Evolutionary conservation across 1,140 invertebrate species (phyloP).

Genomic region (Daktulosphaira vitifoliae): DNA sequence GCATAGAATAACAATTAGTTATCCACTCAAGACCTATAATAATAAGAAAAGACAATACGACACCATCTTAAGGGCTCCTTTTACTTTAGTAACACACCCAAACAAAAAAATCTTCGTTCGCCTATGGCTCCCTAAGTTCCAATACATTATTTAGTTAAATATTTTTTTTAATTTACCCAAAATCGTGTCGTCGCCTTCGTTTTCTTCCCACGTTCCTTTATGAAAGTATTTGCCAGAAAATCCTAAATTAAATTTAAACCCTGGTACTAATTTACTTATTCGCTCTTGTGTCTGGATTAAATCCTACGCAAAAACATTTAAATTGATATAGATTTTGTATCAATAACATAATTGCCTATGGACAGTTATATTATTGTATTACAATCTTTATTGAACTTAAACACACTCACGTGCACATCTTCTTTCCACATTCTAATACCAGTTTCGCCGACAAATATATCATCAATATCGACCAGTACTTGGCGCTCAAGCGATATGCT

Average conservation of each 20-base stretch:
- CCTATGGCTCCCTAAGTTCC: too few species aligned
- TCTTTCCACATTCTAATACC: conserved; percentile 54
- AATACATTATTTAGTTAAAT: too few species aligned
- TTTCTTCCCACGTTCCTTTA: conserved; percentile 83
- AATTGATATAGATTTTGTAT: too few species aligned
- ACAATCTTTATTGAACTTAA: too few species aligned
- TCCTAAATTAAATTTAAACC: conserved; percentile 89
- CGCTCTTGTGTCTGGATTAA: conserved; percentile 75
- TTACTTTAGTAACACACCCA: background rate
- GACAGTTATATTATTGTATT: too few species aligned
- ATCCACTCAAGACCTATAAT: too few species aligned
- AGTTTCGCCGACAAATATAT: conserved; percentile 94
- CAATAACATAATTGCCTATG: too few species aligned
- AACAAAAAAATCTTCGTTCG: too few species aligned
- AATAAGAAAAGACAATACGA: too few species aligned
- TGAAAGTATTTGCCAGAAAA: conserved; percentile 97
- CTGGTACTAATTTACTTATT: conserved; percentile 66
- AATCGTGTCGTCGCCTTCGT: conserved; percentile 85
- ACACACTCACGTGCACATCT: conserved; percentile 52
- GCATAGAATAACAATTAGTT: too few species aligned
- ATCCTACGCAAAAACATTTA: conserved; percentile 56
- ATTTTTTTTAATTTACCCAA: conserved; percentile 63
- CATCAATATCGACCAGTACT: conserved; percentile 95
- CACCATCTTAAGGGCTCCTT: too few species aligned
- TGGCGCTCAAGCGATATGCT: conserved; percentile 78